Conservation (phyloP, 2,113 vertebrate genomes). For the Macheiramphus alcinus region DNA sequence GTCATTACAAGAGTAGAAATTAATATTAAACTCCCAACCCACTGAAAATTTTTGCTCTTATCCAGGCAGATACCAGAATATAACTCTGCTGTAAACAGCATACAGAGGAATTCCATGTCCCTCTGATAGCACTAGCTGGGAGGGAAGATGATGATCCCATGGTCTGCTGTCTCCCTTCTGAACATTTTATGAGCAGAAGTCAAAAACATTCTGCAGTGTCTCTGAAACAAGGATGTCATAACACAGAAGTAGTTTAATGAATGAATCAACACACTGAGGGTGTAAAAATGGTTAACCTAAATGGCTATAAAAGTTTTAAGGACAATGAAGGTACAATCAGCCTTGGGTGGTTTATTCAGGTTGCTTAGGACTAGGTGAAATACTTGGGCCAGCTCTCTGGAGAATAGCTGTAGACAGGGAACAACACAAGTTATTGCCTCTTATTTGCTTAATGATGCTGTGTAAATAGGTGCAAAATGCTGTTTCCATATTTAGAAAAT, state of each 20-base stretch:
- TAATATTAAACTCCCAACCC: background rate
- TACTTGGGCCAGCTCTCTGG: background rate
- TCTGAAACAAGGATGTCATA: background rate
- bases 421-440: background rate
- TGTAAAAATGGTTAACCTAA: background rate
- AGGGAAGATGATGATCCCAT: background rate
- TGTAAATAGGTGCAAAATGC: background rate
- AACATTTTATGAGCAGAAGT: background rate
- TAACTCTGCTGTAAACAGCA: background rate
- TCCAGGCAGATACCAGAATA: background rate
- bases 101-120: background rate
- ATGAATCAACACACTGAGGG: background rate
- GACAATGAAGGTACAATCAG: background rate
- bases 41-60: background rate
- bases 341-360: background rate
- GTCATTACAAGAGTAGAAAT: background rate
- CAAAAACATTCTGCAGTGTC: background rate
- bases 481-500: background rate
- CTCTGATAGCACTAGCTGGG: background rate
- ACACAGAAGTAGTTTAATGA: background rate
- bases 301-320: background rate
- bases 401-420: background rate
- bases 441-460: background rate
- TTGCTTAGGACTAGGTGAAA: background rate
- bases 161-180: background rate